A percentile compares a stretch with the other conserved stretches of the same genome.
These are phyloP conservation scores for Macrosoma leucophasiata DNA, from an alignment of 2,888 invertebrate genomes.

Conservation along the genomic window DNA sequence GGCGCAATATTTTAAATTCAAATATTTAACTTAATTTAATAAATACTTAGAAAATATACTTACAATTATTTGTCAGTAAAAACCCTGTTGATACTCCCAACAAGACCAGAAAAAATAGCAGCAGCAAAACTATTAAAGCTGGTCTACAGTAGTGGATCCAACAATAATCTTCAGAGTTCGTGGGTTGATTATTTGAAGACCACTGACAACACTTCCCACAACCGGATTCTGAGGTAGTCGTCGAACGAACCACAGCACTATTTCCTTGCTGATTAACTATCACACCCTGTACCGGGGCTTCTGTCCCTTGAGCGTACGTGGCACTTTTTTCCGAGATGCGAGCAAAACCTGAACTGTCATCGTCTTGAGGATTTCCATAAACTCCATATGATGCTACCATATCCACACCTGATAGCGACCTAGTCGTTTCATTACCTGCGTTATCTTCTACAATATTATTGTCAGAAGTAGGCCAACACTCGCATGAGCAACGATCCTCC, in stretches of 20 bases:
- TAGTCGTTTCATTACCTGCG: constrained; percentile 54
- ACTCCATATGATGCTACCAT: constrained; percentile 74
- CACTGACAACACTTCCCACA: constrained; percentile 58
- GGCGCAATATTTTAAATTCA: too few relatives aligned
- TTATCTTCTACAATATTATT: constrained; percentile 56
- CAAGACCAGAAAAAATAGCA: constrained; percentile 72
- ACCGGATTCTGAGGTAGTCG: constrained; percentile 37
- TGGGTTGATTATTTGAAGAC: constrained; percentile 49
- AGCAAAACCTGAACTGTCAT: constrained; percentile 68
- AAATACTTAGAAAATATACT: constrained; percentile 48
- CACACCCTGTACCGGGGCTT: constrained; percentile 67
- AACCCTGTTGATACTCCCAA: constrained; percentile 75
- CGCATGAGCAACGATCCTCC: constrained; percentile 70
- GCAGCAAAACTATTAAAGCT: constrained; percentile 67
- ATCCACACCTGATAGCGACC: constrained; percentile 66
- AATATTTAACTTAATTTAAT: constrained; percentile 4
- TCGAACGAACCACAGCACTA: constrained; percentile 61
- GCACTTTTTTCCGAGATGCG: constrained; percentile 58
- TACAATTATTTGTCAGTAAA: constrained; percentile 76
- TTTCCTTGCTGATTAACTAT: constrained; percentile 72
- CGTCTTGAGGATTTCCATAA: constrained; percentile 67
- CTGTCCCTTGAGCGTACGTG: constrained; percentile 58
- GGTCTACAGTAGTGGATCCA: constrained; percentile 74
- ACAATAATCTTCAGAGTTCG: constrained; percentile 68
- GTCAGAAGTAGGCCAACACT: constrained; percentile 71